Percentiles rank a stretch among this genome's conserved stretches.
These are phyloP conservation scores for Luperina nickerlii DNA, from an alignment of 2,888 invertebrate genomes.

Conservation along the genomic window DNA sequence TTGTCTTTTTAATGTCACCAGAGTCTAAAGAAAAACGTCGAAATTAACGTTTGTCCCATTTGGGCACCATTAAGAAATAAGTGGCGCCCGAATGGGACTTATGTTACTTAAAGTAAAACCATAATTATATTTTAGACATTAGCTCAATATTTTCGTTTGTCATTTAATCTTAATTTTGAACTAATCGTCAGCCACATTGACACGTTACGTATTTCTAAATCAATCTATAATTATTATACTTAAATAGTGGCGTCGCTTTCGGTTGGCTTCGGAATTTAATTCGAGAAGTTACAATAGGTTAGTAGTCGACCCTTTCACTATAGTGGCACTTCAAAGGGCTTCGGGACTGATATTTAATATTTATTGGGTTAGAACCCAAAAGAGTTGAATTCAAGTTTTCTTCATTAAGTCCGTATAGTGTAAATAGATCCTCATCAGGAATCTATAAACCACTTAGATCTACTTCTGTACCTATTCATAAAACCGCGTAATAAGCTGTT, in stretches of 20 bases:
- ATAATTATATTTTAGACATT: not conserved
- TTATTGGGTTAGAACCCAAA: constrained; percentile 71
- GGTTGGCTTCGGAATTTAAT: constrained; percentile 81
- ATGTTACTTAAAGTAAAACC: not conserved
- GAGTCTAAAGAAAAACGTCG: not conserved
- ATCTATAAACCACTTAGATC: not conserved
- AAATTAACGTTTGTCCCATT: not conserved
- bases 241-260: constrained; percentile 47
- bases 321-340: constrained; percentile 80
- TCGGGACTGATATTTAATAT: constrained; percentile 80
- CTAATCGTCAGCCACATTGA: not conserved
- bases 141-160: not conserved
- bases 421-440: constrained; percentile 13
- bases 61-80: constrained; percentile 9
- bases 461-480: not conserved
- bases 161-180: not conserved
- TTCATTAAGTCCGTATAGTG: constrained; percentile 26
- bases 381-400: constrained; percentile 64
- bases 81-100: constrained; percentile 36
- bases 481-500: not conserved
- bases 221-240: constrained; percentile 39
- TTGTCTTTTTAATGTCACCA: not conserved
- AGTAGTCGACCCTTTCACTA: constrained; percentile 79
- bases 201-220: constrained; percentile 22
- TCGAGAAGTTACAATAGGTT: constrained; percentile 81